These are phyloP conservation scores for Luidia sarsii DNA, from an alignment of 53 echinoderm and acorn worm species.

Conservation along the genomic window DNA sequence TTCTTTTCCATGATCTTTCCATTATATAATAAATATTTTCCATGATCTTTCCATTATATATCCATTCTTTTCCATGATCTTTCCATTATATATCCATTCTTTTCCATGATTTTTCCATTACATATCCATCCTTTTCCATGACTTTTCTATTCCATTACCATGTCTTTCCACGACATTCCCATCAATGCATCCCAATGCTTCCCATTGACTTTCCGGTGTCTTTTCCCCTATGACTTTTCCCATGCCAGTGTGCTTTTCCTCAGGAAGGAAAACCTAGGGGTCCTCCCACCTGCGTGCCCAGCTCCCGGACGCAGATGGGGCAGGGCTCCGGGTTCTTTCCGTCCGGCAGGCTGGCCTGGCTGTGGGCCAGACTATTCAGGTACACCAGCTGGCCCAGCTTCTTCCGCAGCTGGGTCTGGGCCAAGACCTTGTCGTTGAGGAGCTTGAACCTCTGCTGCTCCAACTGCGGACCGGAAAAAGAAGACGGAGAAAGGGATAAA, in stretches of 20 bases:
- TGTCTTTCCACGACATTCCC: neutral
- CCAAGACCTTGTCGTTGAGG: constrained; percentile 79
- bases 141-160: neutral
- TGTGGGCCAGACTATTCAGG: constrained; percentile 76
- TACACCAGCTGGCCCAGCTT: constrained; percentile 97
- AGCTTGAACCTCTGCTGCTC: constrained; percentile 75
- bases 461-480: no score
- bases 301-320: constrained; percentile 81
- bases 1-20: no score
- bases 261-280: neutral
- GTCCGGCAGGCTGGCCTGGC: constrained; percentile 60
- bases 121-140: no score
- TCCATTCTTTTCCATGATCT: no score
- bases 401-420: constrained; percentile 74
- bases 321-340: constrained; percentile 89
- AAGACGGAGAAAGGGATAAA: no score
- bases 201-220: neutral
- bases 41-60: no score
- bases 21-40: no score
- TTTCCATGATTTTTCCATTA: no score
- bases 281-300: constrained; percentile 75
- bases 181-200: neutral
- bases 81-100: no score
- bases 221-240: neutral
- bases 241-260: neutral